Evolutionary conservation across 2,113 vertebrate genomes (phyloP), one percentile per base, ranked within the genome.

Genomic region (Ochotona curzoniae): DNA sequence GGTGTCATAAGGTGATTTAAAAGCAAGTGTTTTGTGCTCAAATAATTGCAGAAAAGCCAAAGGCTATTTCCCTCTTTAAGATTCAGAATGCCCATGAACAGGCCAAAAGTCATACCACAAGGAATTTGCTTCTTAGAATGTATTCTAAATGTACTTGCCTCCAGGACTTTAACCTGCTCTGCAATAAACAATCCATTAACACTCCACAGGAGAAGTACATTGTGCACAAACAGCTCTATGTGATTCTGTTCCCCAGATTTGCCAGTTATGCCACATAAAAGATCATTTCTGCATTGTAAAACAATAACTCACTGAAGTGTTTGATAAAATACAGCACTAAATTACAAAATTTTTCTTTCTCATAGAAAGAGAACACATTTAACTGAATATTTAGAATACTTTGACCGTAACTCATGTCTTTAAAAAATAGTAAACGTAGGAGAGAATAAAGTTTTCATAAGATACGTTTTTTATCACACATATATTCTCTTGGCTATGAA

Each of bases 251-350:
- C 88, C 61, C 35, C 70, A 44, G 35, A 78, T 74, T 75, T 71
- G 32, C 88, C 70, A 20, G 6, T 57, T 70, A 18, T 67, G 11
- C 44, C 73, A 86, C 64, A 25, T n/a, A 18, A 64, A 95, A 90
- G 67, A 28, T 80, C 82, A 92, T 54, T 35, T 76, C 23, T 82
- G 47, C 69, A 70, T 93, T 64, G 64, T 93, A 81, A 87, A 93
- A 69, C 79, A 73, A 51, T 66, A 80, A 61, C 60, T 89, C 49
- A 32, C 76, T 13, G 64, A 89, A 51, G 21, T 51, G 61, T 64
- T 61, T 92, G 26, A 90, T 51, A 81, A 71, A 86, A 73, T 7
- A 61, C 13, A 76, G 21, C 10, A 21, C n/a, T 75, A 70, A 67
- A 25, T 69, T 73, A 75, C 63, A 90, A 82, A 90, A 92, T 92